Evolutionary conservation across 2,888 invertebrate species (phyloP), one percentile per base, ranked within the genome.

Genomic region (Drosophila putrida): DNA sequence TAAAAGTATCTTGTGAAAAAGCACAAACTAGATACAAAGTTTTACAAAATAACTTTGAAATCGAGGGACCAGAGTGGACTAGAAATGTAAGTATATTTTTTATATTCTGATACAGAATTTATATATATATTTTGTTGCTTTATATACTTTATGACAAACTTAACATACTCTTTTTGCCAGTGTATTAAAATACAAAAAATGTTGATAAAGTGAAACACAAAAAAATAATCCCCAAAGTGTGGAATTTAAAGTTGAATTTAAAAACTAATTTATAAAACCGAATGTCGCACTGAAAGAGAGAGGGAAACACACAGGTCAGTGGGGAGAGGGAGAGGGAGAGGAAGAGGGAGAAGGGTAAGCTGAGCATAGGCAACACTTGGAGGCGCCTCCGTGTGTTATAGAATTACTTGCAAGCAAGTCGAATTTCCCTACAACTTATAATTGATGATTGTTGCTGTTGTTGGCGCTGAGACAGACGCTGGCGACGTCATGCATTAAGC

Each of bases 361-460:
- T 20, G 36, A 10, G 13, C 20, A 13, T 41, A 35, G 38, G 15
- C 35, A 27, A 64, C 79, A 78, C 78, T 62, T 77, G 44, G 36
- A 49, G 79, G 71, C 77, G 79, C 71, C 80, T 60, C 33, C 11
- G 33, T 38, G 50, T 54, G 43, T 13, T 49, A 64, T 59, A 70
- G 58, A 66, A 57, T 77, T 85, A 72, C 67, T 54, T 75, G 57
- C 39, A 54, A 64, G 41, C n/a, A 20, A 20, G 20, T 31, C 51
- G 69, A 72, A 55, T 76, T 80, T 80, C 77, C 69, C 77, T 64
- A 53, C 47, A 66, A 50, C 72, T 70, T 65, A 71, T 88, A 83
- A 83, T 88, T 83, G 77, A 83, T 88, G 88, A 77, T 72, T 71
- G 76, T 60, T 57, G 62, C 43, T 39, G 38, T 11, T 43, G 41